A percentile compares a stretch with the other conserved stretches of the same genome.
Evolutionary conservation across 2,113 vertebrate species (phyloP).

Genomic region (Fregetta grallaria): DNA sequence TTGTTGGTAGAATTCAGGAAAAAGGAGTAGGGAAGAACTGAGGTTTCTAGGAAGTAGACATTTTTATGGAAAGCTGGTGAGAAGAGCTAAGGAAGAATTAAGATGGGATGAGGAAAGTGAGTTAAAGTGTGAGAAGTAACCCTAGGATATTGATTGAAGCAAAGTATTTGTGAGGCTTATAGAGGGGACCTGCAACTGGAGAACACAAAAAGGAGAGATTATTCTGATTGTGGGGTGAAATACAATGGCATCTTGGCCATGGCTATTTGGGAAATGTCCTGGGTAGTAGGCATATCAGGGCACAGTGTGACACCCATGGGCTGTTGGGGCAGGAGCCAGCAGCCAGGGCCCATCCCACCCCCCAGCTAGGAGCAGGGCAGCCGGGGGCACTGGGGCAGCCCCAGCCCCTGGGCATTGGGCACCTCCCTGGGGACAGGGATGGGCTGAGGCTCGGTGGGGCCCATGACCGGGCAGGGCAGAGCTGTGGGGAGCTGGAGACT

Average conservation of each 20-base stretch:
- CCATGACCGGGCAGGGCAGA: background rate
- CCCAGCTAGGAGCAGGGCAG: background rate
- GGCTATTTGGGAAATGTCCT: background rate
- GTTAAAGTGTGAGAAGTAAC: background rate
- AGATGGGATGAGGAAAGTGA: background rate
- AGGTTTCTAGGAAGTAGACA: background rate
- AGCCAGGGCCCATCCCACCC: background rate
- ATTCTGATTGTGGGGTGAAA: background rate
- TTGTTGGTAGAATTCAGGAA: background rate
- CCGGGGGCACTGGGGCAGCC: fast-evolving
- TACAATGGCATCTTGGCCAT: fast-evolving
- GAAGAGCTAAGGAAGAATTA: background rate
- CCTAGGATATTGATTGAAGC: background rate
- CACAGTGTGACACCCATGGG: background rate
- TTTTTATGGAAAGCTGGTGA: background rate
- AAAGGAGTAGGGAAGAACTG: background rate
- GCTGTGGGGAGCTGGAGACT: background rate
- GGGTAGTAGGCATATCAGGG: background rate
- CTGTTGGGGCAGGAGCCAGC: fast-evolving
- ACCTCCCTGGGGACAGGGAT: background rate
- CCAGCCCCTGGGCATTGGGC: fast-evolving
- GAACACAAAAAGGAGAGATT: background rate
- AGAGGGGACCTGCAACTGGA: background rate
- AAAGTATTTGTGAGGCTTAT: background rate
- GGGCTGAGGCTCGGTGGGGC: fast-evolving